Evolutionary conservation across 2,113 vertebrate species (phyloP), one percentile per base, ranked within the genome.

Genomic region (Lycaon pictus): DNA sequence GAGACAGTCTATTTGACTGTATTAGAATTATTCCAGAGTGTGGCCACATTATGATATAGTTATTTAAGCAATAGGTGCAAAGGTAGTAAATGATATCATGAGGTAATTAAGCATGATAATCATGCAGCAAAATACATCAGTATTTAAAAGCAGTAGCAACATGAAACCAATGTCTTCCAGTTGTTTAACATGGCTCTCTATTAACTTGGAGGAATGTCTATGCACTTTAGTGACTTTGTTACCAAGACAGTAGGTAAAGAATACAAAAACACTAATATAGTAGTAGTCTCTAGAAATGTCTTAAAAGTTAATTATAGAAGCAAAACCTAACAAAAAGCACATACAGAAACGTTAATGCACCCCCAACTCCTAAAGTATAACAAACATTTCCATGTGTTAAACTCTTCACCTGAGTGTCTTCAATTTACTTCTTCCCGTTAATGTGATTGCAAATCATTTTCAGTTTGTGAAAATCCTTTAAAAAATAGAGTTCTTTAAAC

Each of bases 401-500:
- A 65, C 43, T 96, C 69, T 88, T 96, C 51, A 90, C 69, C 77
- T 65, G 58, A 90, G 82, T 77, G 43, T 88, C 71, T 96, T 92
- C 63, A 60, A 80, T 95, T 93, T 96, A 51, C 60, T 92, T 91
- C 55, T 86, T 77, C 27, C 56, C 23, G 93, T 95, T 97, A 97
- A 69, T 90, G n/a, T 85, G 84, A 93, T 55, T 94, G 88, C 67
- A 97, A 86, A 90, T 95, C 80, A 97, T 93, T 96, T 95, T 95
- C 58, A 53, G 79, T 86, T 94, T 95, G 63, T 91, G 25, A 76
- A 96, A 93, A 93, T 35, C 35, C 32, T 88, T 90, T 80, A 22
- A 93, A 93, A 93, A 89, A 90, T 88, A 81, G 88, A 88, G 76
- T 88, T 94, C 23, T 95, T 93, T 85, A 90, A 96, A 84, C 20